These are phyloP conservation scores for Percopsis omiscomaycus DNA, from an alignment of 2,797 vertebrate species.

Conservation along the genomic window DNA sequence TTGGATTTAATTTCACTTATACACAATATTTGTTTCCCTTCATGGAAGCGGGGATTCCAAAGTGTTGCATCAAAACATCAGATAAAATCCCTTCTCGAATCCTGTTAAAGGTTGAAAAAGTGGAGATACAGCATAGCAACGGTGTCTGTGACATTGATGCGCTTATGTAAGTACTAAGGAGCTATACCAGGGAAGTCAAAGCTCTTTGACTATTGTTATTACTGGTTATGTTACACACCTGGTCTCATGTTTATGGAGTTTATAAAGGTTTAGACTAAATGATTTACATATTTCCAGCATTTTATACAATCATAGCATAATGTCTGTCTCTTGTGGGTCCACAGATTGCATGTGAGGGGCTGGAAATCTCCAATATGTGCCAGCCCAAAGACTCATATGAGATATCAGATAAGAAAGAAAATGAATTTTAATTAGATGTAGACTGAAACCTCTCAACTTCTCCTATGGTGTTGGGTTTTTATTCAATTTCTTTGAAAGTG, in stretches of 20 bases:
- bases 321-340: slow-evolving; percentile 9
- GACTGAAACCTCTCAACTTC: background rate
- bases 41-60: slow-evolving; percentile 53
- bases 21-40: background rate
- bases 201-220: background rate
- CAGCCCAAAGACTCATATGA: background rate
- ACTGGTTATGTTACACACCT: no score
- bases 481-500: background rate
- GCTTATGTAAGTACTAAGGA: slow-evolving; percentile 56
- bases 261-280: no score
- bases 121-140: slow-evolving; percentile 6
- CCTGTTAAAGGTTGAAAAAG: accelerated
- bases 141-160: slow-evolving; percentile 68
- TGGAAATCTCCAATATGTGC: slow-evolving; percentile 34
- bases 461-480: background rate
- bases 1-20: background rate
- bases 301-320: background rate
- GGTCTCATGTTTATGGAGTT: no score
- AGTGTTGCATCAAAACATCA: slow-evolving; percentile 58
- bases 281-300: background rate
- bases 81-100: accelerated
- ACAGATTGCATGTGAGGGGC: slow-evolving; percentile 36
- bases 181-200: background rate
- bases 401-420: accelerated
- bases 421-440: no score